These are phyloP conservation scores for Toxostoma redivivum DNA, from an alignment of 2,113 vertebrate genomes.

Conservation along the genomic window DNA sequence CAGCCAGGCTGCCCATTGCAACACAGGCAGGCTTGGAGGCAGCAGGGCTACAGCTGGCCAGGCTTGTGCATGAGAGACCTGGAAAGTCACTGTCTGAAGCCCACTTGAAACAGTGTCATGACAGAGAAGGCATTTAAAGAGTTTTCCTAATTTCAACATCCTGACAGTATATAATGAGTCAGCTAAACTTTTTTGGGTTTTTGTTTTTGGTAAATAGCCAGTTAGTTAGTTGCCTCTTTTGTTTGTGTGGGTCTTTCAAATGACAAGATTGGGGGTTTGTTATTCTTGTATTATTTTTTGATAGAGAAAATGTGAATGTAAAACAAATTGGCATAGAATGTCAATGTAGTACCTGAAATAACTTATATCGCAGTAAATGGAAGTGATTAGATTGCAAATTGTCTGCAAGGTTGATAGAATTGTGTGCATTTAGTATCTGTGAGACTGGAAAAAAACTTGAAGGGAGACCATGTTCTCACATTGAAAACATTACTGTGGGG, in stretches of 20 bases:
- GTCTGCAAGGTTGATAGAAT: neutral
- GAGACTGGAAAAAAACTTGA: neutral
- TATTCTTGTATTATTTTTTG: neutral
- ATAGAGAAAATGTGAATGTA: neutral
- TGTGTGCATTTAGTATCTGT: neutral
- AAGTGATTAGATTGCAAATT: neutral
- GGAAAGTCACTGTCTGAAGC: neutral
- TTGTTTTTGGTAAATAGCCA: neutral
- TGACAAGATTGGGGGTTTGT: accelerated
- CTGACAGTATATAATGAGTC: neutral
- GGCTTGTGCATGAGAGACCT: neutral
- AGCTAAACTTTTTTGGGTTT: neutral
- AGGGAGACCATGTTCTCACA: neutral
- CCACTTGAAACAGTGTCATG: neutral
- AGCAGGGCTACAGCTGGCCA: neutral
- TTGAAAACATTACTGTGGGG: neutral
- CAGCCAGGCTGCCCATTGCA: neutral
- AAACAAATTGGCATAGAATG: neutral
- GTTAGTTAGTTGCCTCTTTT: neutral
- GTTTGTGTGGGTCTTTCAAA: neutral
- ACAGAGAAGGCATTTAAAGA: neutral
- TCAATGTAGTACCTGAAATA: neutral
- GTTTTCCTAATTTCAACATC: neutral
- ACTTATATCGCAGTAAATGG: neutral
- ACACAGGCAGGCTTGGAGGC: neutral